A percentile compares a stretch with the other conserved stretches of the same genome.
phyloP scores from a whole-genome alignment of 2,113 vertebrate genomes.

The Eurystomus gularis region DNA sequence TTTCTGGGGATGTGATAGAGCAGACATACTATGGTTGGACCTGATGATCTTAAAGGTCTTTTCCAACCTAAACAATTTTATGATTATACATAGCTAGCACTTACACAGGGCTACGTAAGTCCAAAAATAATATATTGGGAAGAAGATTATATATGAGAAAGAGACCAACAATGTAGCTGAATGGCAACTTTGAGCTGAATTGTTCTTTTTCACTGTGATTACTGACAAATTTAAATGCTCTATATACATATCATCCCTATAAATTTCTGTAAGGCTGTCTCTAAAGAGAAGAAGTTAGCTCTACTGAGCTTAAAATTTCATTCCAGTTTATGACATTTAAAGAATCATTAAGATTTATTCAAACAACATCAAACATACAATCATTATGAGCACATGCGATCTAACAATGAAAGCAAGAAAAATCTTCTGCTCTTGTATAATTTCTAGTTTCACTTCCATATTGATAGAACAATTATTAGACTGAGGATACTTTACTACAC shows the following conservation, averaged over 20 bases:
- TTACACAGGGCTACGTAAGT: not conserved
- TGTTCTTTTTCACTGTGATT: not conserved
- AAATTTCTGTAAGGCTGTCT: not conserved
- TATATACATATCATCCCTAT: not conserved
- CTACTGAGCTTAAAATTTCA: not conserved
- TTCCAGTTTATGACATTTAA: not conserved
- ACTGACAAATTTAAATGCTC: not conserved
- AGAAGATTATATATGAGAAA: not conserved
- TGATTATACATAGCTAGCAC: not conserved
- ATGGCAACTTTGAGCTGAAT: not conserved
- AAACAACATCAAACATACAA: not conserved
- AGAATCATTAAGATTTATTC: not conserved
- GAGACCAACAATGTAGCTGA: not conserved
- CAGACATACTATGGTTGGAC: not conserved
- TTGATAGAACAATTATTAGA: not conserved
- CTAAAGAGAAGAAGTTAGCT: not conserved
- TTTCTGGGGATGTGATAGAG: not conserved
- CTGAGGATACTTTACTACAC: not conserved
- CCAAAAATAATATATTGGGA: not conserved
- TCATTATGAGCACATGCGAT: not conserved
- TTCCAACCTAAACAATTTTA: not conserved
- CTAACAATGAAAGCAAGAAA: not conserved
- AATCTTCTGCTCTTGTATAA: not conserved
- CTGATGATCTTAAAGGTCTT: not conserved
- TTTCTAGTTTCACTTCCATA: not conserved